Base-by-base conservation (phyloP, 2,113 vertebrate species). In the Halichoerus grypus region DNA sequence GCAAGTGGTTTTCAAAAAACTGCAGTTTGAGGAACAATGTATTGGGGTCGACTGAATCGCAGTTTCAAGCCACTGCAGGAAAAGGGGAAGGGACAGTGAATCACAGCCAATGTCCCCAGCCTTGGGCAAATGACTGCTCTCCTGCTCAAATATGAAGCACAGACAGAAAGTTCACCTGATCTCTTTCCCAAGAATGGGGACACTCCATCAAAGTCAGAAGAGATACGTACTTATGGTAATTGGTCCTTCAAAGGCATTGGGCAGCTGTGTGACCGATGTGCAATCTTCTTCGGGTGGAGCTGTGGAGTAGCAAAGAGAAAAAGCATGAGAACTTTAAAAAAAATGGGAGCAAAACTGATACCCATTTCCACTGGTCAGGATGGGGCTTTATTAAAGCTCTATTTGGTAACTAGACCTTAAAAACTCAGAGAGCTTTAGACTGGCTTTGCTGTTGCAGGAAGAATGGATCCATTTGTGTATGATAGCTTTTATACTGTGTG, bases 161-260 rank as follows among this genome's bases (percentile, higher is more conserved):
- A 39, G 21, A 83, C 0, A 39, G 21, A 46, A 77, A 81, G 81
- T 57, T 39, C 13, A 31, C 22, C 71, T 67, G 72, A 67, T 11
- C 5, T 55, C 57, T 36, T 94, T 53, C 26, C 74, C 49, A 72
- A 88, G 88, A 88, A 42, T 16, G 15, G 33, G 33, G 67, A 83
- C 71, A 84, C 12, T 46, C 15, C 33, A 14, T n/a, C 18, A 33
- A 88, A 51, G 14, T 33, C 26, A 88, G 39, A 63, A 89, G 53
- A 67, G 72, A 49, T 91, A 97, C 93, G 0, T 97, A 98, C 98
- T 97, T 95, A 98, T 98, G 85, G 97, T 97, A 33, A 98, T 59
- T 1, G 2, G 82, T 91, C 98, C 98, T 0, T 97, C 97, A 36
- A 98, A 98, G 88, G 95, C 22, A 26, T 95, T 98, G 36, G 98